A percentile compares a stretch with the other conserved stretches of the same genome.
Conservation (phyloP, 2,797 vertebrate genomes). For the Mionectes olivaceus region DNA sequence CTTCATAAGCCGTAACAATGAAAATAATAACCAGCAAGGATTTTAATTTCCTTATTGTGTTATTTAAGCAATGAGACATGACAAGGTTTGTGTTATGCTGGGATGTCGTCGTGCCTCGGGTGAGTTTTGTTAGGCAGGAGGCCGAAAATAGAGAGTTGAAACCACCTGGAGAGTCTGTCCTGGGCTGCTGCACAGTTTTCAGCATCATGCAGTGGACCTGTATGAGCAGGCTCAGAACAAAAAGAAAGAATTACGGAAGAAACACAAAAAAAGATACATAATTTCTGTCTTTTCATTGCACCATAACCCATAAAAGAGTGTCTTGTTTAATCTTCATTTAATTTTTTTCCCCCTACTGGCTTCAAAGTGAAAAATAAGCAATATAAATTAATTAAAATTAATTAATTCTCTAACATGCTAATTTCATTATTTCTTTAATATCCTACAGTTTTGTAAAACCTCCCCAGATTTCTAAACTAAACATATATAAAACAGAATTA, state of each 20-base stretch:
- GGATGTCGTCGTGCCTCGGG: not conserved
- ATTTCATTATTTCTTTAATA: not conserved
- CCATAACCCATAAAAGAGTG: not conserved
- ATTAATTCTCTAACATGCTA: not conserved
- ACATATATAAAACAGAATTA: not conserved
- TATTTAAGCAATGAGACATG: constrained; percentile 46
- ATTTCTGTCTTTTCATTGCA: not conserved
- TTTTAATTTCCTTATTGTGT: constrained; percentile 58
- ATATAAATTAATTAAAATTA: constrained; percentile 20
- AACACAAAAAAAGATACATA: not conserved
- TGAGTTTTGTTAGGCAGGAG: constrained; percentile 21
- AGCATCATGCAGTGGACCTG: not conserved
- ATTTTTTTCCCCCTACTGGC: not conserved
- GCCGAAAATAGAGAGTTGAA: not conserved
- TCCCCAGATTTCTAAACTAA: not conserved
- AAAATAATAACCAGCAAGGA: constrained; percentile 30
- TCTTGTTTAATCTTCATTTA: not conserved
- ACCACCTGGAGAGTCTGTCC: not conserved
- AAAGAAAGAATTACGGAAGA: not conserved
- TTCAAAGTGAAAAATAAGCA: constrained; percentile 27
- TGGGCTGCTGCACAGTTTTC: accelerated
- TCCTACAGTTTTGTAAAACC: not conserved
- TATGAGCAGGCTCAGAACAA: not conserved
- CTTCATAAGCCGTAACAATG: not conserved
- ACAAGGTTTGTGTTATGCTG: constrained; percentile 38